Evolutionary conservation across 2,888 invertebrate species (phyloP).

Genomic region (Coenonympha glycerion): DNA sequence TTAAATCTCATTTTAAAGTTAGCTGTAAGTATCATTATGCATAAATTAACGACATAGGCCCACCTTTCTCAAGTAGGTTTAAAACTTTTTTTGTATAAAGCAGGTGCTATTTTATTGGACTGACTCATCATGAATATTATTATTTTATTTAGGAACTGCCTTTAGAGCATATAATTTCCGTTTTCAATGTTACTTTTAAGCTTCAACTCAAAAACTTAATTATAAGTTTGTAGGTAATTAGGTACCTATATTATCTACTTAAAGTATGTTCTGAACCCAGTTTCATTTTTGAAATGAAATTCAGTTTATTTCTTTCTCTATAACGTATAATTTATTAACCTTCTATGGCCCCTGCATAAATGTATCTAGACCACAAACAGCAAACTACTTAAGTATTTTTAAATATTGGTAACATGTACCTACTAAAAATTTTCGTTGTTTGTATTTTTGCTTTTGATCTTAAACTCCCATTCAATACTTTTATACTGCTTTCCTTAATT

Average conservation of each 20-base stretch:
- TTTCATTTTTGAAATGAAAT: neutral
- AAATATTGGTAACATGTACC: no score
- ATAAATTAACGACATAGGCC: constrained; percentile 17
- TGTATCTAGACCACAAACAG: no score
- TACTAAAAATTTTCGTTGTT: no score
- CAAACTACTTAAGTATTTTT: no score
- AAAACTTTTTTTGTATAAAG: constrained; percentile 8
- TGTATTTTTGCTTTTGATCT: no score
- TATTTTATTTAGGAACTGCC: neutral
- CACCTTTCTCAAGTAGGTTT: constrained; percentile 19
- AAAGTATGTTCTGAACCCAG: neutral
- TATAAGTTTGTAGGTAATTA: neutral
- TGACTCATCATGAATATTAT: constrained; percentile 6
- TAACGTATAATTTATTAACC: neutral
- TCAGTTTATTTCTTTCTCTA: neutral
- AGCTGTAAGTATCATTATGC: constrained; percentile 9
- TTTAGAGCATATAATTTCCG: neutral
- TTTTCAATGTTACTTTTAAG: neutral
- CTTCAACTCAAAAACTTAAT: neutral
- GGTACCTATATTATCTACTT: neutral
- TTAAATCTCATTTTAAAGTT: constrained; percentile 8
- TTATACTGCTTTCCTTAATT: no score
- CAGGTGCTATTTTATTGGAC: constrained; percentile 11
- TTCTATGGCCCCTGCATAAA: neutral
- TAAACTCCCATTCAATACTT: no score